Evolutionary conservation across 2,113 vertebrate genomes (phyloP).

Genomic region (Psittacara wagleri): DNA sequence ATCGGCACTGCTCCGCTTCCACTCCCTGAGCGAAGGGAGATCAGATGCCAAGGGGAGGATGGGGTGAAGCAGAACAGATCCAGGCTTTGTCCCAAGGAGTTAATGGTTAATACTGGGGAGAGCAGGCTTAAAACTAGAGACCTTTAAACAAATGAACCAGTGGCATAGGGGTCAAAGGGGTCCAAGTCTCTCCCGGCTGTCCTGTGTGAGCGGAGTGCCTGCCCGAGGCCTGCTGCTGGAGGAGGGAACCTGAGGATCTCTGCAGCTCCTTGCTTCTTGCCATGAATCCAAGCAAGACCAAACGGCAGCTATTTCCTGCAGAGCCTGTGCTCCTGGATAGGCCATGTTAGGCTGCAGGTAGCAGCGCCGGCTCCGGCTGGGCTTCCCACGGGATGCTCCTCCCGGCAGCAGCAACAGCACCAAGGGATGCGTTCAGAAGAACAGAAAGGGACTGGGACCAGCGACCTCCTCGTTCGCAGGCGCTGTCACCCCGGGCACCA

Average conservation of each 20-base stretch:
- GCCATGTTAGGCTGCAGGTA: too few species aligned
- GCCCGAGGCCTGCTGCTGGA: not conserved
- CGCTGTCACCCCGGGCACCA: not conserved
- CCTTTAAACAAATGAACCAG: not conserved
- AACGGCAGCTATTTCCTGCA: not conserved
- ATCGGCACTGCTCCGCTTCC: not conserved
- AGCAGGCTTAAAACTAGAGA: not conserved
- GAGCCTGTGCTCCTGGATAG: not conserved
- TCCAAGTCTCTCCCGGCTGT: not conserved
- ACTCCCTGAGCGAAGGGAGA: not conserved
- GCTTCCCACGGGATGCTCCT: not conserved
- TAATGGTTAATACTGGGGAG: not conserved
- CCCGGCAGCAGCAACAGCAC: not conserved
- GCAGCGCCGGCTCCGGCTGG: not conserved
- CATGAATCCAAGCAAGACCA: fast-evolving
- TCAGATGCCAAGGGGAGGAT: not conserved
- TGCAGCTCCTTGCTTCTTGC: not conserved
- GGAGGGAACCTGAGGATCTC: not conserved
- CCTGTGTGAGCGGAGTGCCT: not conserved
- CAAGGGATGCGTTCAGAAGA: not conserved
- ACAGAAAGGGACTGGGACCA: not conserved
- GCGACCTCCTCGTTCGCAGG: not conserved
- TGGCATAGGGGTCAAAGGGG: not conserved
- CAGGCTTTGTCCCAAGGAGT: not conserved
- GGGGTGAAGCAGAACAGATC: not conserved